Conservation (phyloP, 2,797 vertebrate species). For the Pterois miles region DNA sequence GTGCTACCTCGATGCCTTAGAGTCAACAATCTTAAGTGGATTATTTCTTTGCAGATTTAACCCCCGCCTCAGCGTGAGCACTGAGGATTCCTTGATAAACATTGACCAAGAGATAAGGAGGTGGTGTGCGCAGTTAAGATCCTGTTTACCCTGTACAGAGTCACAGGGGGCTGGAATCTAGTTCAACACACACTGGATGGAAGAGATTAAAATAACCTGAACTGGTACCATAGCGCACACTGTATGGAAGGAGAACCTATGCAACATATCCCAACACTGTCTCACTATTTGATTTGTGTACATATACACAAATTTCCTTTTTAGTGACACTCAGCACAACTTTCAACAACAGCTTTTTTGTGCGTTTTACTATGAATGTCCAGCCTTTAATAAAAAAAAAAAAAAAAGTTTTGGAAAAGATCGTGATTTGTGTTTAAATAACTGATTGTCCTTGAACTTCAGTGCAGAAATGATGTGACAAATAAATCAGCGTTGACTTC, state of each 20-base stretch:
- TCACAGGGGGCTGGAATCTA: slow-evolving; percentile 11
- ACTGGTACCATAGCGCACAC: not conserved
- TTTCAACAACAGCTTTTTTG: not conserved
- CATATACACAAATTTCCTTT: not conserved
- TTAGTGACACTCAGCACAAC: not conserved
- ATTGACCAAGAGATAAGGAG: slow-evolving; percentile 61
- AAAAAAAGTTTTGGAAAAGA: not conserved
- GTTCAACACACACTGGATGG: slow-evolving; percentile 5
- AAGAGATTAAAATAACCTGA: slow-evolving; percentile 15
- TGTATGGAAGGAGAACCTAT: not conserved
- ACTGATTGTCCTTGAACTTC: not conserved
- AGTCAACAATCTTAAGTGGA: slow-evolving; percentile 69
- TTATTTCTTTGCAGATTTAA: slow-evolving; percentile 69
- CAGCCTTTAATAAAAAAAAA: not conserved
- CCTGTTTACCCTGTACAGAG: slow-evolving; percentile 40
- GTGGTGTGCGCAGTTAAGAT: slow-evolving; percentile 33
- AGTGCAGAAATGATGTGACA: not conserved
- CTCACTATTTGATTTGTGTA: not conserved
- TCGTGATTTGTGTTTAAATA: not conserved
- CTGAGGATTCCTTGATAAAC: slow-evolving; percentile 62
- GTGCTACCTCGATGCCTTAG: slow-evolving; percentile 44
- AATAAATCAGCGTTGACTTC: not conserved
- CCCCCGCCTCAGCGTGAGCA: slow-evolving; percentile 32
- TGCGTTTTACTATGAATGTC: not conserved
- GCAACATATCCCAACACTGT: too few species aligned